Conservation (phyloP, 1,140 invertebrate genomes). For the Diploscapter pachys region DNA sequence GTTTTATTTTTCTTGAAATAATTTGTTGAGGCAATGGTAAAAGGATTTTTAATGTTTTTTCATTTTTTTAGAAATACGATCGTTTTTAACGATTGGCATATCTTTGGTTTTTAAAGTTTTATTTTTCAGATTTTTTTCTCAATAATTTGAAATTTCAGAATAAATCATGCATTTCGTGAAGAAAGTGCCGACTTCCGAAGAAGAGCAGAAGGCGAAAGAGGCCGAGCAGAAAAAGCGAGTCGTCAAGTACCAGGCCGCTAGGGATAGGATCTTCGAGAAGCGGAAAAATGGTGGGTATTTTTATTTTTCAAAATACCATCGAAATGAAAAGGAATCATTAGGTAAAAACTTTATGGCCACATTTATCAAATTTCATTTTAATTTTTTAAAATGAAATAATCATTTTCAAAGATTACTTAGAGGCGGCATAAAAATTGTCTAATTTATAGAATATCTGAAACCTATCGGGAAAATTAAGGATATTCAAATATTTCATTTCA, state of each 20-base stretch:
- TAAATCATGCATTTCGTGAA: slow-evolving; percentile 34
- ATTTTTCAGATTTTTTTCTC: no score
- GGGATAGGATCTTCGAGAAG: slow-evolving; percentile 27
- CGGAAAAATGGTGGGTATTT: slow-evolving; percentile 3
- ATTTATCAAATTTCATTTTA: not conserved
- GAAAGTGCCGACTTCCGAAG: slow-evolving; percentile 30
- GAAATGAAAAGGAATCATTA: no score
- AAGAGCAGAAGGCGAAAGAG: slow-evolving; percentile 15
- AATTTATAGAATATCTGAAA: not conserved
- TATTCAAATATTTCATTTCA: not conserved
- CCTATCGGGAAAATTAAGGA: not conserved
- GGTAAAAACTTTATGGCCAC: not conserved
- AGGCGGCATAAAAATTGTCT: no score
- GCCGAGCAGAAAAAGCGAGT: slow-evolving; percentile 4
- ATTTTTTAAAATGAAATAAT: not conserved
- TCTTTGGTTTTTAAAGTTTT: no score
- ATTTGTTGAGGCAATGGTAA: no score
- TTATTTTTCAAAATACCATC: not conserved
- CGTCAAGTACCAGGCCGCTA: slow-evolving; percentile 12
- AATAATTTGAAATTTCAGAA: not conserved
- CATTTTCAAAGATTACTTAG: not conserved
- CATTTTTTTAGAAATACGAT: no score
- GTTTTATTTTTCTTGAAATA: no score
- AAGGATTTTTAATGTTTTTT: no score
- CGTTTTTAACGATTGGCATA: no score